Evolutionary conservation across 2,888 invertebrate species (phyloP).

Genomic region (Cheilosia soror): DNA sequence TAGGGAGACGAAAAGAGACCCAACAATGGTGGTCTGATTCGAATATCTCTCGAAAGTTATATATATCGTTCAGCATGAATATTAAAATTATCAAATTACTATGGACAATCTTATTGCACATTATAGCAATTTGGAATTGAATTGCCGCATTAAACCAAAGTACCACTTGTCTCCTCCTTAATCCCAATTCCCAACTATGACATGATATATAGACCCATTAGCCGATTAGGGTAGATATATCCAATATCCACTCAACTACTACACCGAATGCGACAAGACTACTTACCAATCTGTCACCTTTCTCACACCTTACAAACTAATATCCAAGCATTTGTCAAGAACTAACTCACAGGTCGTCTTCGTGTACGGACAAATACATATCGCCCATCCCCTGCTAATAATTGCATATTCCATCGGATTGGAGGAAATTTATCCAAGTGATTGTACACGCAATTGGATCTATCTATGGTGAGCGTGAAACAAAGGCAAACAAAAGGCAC

Average conservation of each 20-base stretch:
- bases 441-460: slow-evolving; percentile 34
- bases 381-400: slow-evolving; percentile 3
- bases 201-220: neutral
- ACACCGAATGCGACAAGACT: neutral
- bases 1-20: too few relatives aligned
- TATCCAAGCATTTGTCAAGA: slow-evolving; percentile 40
- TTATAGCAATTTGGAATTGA: too few relatives aligned
- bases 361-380: neutral
- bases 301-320: slow-evolving; percentile 23
- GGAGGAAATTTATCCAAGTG: slow-evolving; percentile 3
- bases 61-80: too few relatives aligned
- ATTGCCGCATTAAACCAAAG: too few relatives aligned
- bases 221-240: neutral
- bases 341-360: slow-evolving; percentile 1
- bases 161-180: neutral
- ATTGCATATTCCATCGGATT: slow-evolving; percentile 40
- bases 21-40: too few relatives aligned
- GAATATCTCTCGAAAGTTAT: too few relatives aligned
- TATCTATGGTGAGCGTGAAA: slow-evolving; percentile 20
- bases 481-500: neutral
- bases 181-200: neutral
- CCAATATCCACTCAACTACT: neutral
- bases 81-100: neutral
- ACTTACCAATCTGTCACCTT: slow-evolving; percentile 18
- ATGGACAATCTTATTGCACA: neutral